Conservation (phyloP, 37 sponge, comb jelly and placozoan species). For the Spongia lamella region DNA sequence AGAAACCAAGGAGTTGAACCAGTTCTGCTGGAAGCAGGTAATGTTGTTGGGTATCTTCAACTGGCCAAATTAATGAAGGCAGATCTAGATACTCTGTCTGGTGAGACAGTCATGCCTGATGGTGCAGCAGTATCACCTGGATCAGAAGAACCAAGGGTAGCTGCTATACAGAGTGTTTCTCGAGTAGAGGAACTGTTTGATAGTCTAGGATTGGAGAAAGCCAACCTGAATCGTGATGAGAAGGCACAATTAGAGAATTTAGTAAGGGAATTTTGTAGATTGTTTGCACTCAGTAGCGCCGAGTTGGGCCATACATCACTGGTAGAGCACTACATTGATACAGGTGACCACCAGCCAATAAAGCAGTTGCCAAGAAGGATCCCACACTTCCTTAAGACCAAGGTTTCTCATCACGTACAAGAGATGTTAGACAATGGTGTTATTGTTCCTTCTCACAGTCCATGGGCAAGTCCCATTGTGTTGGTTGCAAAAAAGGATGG, state of each 20-base stretch:
- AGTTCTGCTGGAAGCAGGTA: too few species aligned
- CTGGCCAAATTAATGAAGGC: too few species aligned
- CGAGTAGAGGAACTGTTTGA: too few species aligned
- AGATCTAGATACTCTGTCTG: too few species aligned
- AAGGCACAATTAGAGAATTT: not conserved
- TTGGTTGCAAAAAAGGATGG: conserved; percentile 57
- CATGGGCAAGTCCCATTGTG: conserved; percentile 65
- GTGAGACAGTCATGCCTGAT: not conserved
- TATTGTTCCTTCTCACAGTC: conserved; percentile 43
- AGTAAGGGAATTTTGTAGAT: not conserved
- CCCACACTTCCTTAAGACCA: conserved; percentile 26
- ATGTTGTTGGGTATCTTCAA: too few species aligned
- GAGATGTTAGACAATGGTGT: conserved; percentile 47
- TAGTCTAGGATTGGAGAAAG: too few species aligned
- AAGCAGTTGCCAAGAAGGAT: conserved; percentile 36
- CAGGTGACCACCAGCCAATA: conserved; percentile 47
- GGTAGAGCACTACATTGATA: conserved; percentile 37
- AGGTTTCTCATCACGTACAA: conserved; percentile 33
- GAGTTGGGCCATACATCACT: conserved; percentile 34
- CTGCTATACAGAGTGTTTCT: not conserved
- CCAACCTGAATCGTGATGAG: not conserved
- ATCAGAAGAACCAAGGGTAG: not conserved
- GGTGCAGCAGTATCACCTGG: not conserved
- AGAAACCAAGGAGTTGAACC: too few species aligned
- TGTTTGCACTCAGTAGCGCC: conserved; percentile 38